These are phyloP conservation scores for Chelidonichthys spinosus DNA, from an alignment of 2,797 vertebrate species.

Conservation along the genomic window DNA sequence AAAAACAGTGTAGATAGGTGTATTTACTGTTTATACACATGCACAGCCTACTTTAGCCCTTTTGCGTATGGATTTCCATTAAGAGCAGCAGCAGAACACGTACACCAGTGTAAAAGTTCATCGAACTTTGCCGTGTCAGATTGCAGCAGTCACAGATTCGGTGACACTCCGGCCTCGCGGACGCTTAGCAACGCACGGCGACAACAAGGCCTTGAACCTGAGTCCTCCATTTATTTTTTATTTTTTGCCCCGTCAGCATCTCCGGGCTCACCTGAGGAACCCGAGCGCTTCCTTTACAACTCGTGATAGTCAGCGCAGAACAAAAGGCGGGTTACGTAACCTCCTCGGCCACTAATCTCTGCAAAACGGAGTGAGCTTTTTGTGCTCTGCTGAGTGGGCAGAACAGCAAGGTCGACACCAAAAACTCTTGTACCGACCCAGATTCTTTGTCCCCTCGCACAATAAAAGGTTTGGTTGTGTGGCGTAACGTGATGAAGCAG, in stretches of 20 bases:
- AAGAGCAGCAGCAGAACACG: not conserved
- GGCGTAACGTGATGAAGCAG: conserved; percentile 4
- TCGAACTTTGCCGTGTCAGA: not conserved
- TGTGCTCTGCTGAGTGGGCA: conserved; percentile 20
- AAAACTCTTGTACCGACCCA: conserved; percentile 17
- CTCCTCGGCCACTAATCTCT: conserved; percentile 16
- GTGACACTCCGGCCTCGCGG: not conserved
- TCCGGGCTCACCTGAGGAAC: conserved; percentile 27
- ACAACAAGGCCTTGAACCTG: not conserved
- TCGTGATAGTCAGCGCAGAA: conserved; percentile 23
- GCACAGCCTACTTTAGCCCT: not conserved
- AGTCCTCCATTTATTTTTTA: not conserved
- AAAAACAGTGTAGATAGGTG: not conserved
- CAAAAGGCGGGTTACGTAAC: conserved; percentile 47
- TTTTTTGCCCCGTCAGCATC: conserved; percentile 8
- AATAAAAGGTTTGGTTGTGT: not conserved
- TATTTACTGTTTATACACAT: not conserved
- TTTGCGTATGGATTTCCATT: not conserved
- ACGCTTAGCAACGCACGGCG: not conserved
- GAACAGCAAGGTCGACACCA: conserved; percentile 26
- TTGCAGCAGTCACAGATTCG: not conserved
- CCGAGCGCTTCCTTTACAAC: conserved; percentile 35
- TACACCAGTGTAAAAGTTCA: too few relatives aligned
- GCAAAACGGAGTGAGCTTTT: conserved; percentile 1
- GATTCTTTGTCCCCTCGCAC: not conserved